Evolutionary conservation across 2,888 invertebrate genomes (phyloP), one percentile per base, ranked within the genome.

Genomic region (Oasisia sp.): DNA sequence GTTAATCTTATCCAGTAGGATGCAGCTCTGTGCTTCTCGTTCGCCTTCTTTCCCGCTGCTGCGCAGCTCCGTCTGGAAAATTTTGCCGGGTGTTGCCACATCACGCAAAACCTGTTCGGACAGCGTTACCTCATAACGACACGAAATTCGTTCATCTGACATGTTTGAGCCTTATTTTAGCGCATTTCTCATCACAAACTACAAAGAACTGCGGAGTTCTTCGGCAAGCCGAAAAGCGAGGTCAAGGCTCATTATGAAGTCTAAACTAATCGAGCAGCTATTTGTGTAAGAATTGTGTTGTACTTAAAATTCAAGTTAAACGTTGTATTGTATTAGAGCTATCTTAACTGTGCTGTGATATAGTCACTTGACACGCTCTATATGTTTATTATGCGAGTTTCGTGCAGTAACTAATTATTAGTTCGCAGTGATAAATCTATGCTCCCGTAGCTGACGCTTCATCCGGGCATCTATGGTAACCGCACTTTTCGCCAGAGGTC

Each of bases 1-100:
- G 74, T 74, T 74, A 74, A 74, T 74, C 74, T 74, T 74, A 74
- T 74, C 74, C 74, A 74, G 74, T 74, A 74, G 74, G 74, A 74
- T 74, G 74, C 74, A 74, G 74, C 74, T 74, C 74, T 74, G 74
- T 74, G 7, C 74, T 74, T n/a, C 74, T 74, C 27, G 74, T 74
- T 74, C 74, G n/a, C 74, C n/a, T 74, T 74, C 74, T 74, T 74
- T 74, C 74, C 74, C 74, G 74, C 74, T 74, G 74, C 74, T 27
- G 74, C 74, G 74, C 74, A 74, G 27, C 74, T 74, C 74, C 3
- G 74, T 74, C 74, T 74, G 74, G 74, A 74, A 74, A 74, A 74
- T 74, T 74, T 74, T 74, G n/a, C 74, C 74, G 27, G 74, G 74
- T 74, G 74, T 74, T n/a, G 74, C 74, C 74, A 74, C 74, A 74